phyloP scores from a whole-genome alignment of 2,888 invertebrate genomes.

The Phyllotreta cruciferae region DNA sequence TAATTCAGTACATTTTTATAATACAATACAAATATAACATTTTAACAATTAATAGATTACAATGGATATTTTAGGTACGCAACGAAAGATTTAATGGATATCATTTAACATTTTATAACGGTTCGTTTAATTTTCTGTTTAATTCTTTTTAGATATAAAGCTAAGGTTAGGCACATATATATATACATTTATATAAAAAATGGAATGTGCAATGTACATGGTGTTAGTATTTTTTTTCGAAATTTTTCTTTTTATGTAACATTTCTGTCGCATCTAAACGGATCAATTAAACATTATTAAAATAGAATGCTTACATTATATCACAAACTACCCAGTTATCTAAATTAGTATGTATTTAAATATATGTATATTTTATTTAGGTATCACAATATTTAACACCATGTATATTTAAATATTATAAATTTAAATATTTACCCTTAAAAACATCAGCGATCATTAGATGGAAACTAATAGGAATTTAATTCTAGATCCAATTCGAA shows the following conservation, averaged over 20 bases:
- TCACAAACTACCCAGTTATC: slow-evolving; percentile 30
- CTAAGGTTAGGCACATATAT: slow-evolving; percentile 59
- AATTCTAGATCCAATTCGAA: too few species aligned
- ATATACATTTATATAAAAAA: slow-evolving; percentile 49
- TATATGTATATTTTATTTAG: slow-evolving; percentile 3
- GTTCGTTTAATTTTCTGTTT: background rate
- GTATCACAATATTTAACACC: slow-evolving; percentile 24
- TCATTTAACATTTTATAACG: slow-evolving; percentile 28
- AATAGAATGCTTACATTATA: slow-evolving; percentile 28
- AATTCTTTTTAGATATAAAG: slow-evolving; percentile 43
- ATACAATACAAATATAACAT: slow-evolving; percentile 57
- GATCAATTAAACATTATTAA: slow-evolving; percentile 10
- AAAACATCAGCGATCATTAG: too few species aligned
- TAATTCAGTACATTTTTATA: slow-evolving; percentile 57
- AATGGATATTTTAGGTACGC: slow-evolving; percentile 31
- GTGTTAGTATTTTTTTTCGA: slow-evolving; percentile 19
- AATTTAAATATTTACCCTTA: background rate
- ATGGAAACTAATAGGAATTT: too few species aligned
- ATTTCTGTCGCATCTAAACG: background rate
- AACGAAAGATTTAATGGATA: slow-evolving; percentile 33
- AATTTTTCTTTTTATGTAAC: slow-evolving; percentile 5
- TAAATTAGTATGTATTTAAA: slow-evolving; percentile 20
- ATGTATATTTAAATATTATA: slow-evolving; percentile 22
- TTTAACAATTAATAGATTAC: slow-evolving; percentile 50
- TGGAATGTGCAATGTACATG: slow-evolving; percentile 37